phyloP scores from a whole-genome alignment of 2,797 vertebrate genomes.

The Pelodytes ibericus region DNA sequence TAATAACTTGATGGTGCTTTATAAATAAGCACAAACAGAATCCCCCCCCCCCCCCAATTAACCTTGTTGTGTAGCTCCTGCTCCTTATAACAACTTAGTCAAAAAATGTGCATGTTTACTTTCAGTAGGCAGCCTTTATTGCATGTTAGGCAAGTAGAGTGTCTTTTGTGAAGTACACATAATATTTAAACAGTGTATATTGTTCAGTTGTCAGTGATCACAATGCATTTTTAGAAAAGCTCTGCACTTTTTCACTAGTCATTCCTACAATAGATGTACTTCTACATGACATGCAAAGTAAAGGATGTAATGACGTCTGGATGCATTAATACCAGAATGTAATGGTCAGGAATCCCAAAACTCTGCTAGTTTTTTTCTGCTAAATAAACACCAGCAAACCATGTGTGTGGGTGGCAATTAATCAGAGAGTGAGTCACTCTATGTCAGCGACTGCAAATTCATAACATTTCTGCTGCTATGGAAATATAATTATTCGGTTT shows the following conservation, averaged over 20 bases:
- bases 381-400: constrained; percentile 67
- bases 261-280: constrained; percentile 16
- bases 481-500: too few relatives aligned
- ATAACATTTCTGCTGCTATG: too few relatives aligned
- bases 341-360: constrained; percentile 63
- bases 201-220: constrained; percentile 29
- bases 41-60: too few relatives aligned
- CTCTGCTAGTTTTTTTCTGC: constrained; percentile 58
- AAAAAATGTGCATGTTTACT: constrained; percentile 42
- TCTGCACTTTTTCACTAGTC: constrained; percentile 19
- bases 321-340: constrained; percentile 57
- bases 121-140: constrained; percentile 35
- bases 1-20: too few relatives aligned
- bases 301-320: constrained; percentile 60
- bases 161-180: constrained; percentile 12
- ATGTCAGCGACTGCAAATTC: constrained; percentile 2
- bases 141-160: constrained; percentile 28
- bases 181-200: constrained; percentile 24
- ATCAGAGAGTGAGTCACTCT: constrained; percentile 59
- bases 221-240: constrained; percentile 23
- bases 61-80: too few relatives aligned
- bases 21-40: too few relatives aligned
- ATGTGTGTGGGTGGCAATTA: constrained; percentile 66
- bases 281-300: constrained; percentile 52
- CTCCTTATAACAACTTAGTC: constrained; percentile 36